Evolutionary conservation across 2,113 vertebrate species (phyloP).

Genomic region (Apodemus speciosus): DNA sequence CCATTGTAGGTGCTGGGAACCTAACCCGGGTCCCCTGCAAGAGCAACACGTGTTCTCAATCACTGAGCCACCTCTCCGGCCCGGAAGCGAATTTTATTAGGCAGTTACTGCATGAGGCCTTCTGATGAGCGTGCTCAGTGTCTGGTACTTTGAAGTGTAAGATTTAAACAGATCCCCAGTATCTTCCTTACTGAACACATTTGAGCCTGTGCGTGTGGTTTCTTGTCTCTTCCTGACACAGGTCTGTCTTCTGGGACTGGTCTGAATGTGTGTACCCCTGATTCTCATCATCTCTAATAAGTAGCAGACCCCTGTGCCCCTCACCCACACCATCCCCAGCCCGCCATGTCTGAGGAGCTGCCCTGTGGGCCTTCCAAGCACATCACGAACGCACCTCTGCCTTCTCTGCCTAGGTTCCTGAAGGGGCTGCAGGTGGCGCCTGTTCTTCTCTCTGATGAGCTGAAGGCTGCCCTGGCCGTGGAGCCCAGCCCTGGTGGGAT

Average conservation of each 20-base stretch:
- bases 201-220: not conserved
- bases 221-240: not conserved
- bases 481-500: constrained; percentile 87
- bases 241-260: not conserved
- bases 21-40: not conserved
- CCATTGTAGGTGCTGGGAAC: not conserved
- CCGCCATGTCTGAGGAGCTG: not conserved
- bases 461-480: constrained; percentile 82
- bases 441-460: constrained; percentile 81
- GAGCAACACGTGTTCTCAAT: not conserved
- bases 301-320: not conserved
- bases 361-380: not conserved
- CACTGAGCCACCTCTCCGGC: not conserved
- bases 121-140: not conserved
- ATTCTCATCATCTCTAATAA: not conserved
- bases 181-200: not conserved
- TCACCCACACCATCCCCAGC: too few relatives aligned
- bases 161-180: not conserved
- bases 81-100: not conserved
- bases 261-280: not conserved
- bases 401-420: constrained; percentile 86
- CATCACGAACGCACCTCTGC: rapidly evolving
- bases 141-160: not conserved
- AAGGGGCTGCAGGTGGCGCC: constrained; percentile 87
- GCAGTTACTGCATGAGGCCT: not conserved